Base-by-base conservation (phyloP, 2,113 vertebrate genomes). In the Albula glossodonta region DNA sequence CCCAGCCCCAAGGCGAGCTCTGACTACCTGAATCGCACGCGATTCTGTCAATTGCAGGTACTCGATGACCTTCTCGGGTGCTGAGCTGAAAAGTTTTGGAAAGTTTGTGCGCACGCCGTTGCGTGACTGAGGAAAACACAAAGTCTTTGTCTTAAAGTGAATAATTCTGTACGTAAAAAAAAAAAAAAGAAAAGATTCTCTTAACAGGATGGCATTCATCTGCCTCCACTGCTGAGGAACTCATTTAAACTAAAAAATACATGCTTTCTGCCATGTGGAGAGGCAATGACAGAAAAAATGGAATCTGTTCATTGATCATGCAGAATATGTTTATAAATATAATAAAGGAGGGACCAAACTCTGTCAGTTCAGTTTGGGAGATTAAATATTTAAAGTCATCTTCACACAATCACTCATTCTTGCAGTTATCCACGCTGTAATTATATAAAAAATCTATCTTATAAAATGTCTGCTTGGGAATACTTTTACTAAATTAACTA, bases 111-210 rank as follows among this genome's bases (percentile, higher is more conserved):
- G 88, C 92, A 93, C 88, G 91, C 91, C 91, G 86, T 95, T 95
- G 96, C 94, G 96, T 96, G 95, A 96, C 95, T 94, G 92, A 92
- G 91, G 90, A 92, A 95, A 95, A 96, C 95, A 95, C 96, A 93
- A 94, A 94, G 95, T 92, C 93, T n/a, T n/a, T 93, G 95, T 94
- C 92, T 93, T 92, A 89, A 87, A 41, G 92, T 89, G 93, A 94
- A 94, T 92, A 94, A 94, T 94, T 93, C 92, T 93, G 92, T 91
- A 93, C 95, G 93, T 41, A 41, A 41, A 41, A 41, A 41, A 41
- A 41, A 41, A 41, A 41, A 41, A 41, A 41, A 41, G 31, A 41
- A 41, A 41, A 41, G 0, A 41, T 41, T 41, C 95, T 94, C 89
- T 92, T 88, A 93, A 94, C 93, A 92, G 92, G 91, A 94, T 95